phyloP scores from a whole-genome alignment of 2,888 invertebrate species.

The Cristatella mucedo region DNA sequence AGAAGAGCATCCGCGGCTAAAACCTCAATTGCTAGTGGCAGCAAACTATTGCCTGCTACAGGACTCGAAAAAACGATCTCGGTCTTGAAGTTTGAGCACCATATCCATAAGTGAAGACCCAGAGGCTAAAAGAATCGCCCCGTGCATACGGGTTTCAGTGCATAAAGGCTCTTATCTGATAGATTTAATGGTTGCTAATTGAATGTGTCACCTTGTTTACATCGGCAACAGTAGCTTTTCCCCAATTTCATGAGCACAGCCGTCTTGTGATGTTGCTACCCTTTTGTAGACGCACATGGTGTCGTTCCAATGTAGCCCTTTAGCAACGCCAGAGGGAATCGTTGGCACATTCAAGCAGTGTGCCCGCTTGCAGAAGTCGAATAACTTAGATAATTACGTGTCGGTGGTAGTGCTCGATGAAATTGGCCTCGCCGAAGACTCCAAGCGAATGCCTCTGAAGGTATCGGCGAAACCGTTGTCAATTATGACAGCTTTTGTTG shows the following conservation, averaged over 20 bases:
- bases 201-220: no score
- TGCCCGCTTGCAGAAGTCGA: slow-evolving; percentile 26
- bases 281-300: slow-evolving; percentile 25
- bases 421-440: slow-evolving; percentile 31
- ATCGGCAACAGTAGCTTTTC: neutral
- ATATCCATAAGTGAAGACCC: no score
- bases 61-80: no score
- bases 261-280: neutral
- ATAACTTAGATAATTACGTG: slow-evolving; percentile 20
- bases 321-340: slow-evolving; percentile 29
- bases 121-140: no score
- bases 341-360: slow-evolving; percentile 27
- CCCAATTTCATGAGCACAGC: neutral
- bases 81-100: no score
- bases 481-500: neutral
- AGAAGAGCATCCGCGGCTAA: no score
- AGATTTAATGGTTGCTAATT: no score
- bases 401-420: slow-evolving; percentile 33
- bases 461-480: slow-evolving; percentile 13
- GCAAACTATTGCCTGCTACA: no score
- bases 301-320: slow-evolving; percentile 31
- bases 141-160: no score
- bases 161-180: no score
- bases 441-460: slow-evolving; percentile 32
- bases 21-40: no score